Evolutionary conservation across 2,888 invertebrate genomes (phyloP).

Genomic region (Cinara cedri): DNA sequence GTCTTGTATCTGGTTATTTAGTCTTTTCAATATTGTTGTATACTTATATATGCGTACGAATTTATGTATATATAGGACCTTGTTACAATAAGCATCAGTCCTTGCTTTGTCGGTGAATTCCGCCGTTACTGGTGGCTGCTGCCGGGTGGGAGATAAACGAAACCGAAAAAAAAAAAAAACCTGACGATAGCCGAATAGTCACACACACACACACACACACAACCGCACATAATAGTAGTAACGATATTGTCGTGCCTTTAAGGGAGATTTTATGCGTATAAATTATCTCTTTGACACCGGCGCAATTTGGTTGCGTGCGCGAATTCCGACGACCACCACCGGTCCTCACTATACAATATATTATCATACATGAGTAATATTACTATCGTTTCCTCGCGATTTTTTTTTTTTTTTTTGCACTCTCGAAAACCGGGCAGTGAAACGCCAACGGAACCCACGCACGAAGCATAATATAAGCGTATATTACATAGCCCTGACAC

Average conservation of each 20-base stretch:
- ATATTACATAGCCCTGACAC: no score
- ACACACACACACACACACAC: no score
- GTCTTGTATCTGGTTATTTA: not conserved
- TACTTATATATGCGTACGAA: no score
- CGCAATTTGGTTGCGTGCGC: slow-evolving; percentile 2
- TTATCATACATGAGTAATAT: no score
- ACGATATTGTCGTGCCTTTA: not conserved
- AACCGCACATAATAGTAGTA: no score
- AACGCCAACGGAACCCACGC: no score
- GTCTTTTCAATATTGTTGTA: not conserved
- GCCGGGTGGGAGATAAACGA: not conserved
- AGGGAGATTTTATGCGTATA: not conserved
- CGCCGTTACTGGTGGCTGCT: no score
- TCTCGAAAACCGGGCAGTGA: not conserved
- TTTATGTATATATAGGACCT: not conserved
- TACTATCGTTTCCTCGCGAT: not conserved
- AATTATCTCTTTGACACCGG: not conserved
- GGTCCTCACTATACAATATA: no score
- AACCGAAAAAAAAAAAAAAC: slow-evolving; percentile 1
- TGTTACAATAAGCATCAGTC: slow-evolving; percentile 13
- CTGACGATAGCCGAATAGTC: no score
- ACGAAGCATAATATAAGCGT: no score
- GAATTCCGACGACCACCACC: not conserved
- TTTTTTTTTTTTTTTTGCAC: not conserved
- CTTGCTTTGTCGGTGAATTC: slow-evolving; percentile 22